Percentiles rank a stretch among this genome's conserved stretches.
Evolutionary conservation across 2,888 invertebrate species (phyloP).

Genomic region (Pterostichus niger): DNA sequence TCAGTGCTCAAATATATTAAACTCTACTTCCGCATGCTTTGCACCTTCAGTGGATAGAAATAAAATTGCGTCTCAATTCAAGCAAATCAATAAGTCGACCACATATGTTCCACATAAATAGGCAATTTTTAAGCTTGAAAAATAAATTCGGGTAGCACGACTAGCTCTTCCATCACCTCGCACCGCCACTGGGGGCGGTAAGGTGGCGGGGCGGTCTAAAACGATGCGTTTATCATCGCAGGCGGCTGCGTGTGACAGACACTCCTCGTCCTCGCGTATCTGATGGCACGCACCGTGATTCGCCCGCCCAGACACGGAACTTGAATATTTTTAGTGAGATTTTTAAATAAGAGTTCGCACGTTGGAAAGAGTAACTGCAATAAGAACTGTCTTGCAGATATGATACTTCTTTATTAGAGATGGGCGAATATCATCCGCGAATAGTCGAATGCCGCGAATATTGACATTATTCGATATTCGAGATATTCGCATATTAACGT

Average conservation of each 20-base stretch:
- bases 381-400: too few species aligned
- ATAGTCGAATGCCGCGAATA: too few species aligned
- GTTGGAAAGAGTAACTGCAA: too few species aligned
- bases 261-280: constrained; percentile 15
- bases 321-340: background rate
- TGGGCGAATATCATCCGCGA: too few species aligned
- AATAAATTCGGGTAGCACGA: constrained; percentile 44
- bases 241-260: constrained; percentile 62
- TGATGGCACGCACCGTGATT: constrained; percentile 50
- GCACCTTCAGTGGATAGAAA: constrained; percentile 34
- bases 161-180: constrained; percentile 32
- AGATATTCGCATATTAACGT: too few species aligned
- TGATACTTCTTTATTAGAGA: too few species aligned
- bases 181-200: background rate
- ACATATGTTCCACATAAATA: constrained; percentile 57
- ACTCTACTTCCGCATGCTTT: constrained; percentile 28
- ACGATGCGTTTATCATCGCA: constrained; percentile 62
- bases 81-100: constrained; percentile 51
- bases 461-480: too few species aligned
- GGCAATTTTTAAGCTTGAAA: constrained; percentile 53
- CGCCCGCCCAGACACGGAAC: background rate
- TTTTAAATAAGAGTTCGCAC: too few species aligned
- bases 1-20: background rate
- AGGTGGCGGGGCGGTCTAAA: constrained; percentile 28
- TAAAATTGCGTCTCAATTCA: constrained; percentile 41